Conservation (phyloP, 2,797 vertebrate genomes). For the Trematomus bernacchii region DNA sequence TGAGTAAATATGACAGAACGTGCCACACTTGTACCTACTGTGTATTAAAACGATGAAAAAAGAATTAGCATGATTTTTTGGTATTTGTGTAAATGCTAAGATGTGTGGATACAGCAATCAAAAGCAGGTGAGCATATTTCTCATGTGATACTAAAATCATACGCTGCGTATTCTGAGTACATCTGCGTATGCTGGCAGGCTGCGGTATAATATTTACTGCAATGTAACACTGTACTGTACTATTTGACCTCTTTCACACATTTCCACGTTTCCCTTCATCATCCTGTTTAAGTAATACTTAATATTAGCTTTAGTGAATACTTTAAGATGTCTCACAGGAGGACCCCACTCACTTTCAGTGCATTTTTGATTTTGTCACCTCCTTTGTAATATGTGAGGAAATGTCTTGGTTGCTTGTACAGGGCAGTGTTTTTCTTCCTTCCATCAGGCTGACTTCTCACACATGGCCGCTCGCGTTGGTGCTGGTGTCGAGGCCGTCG, state of each 20-base stretch:
- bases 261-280: constrained; percentile 25
- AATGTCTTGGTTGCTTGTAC: constrained; percentile 17
- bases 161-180: constrained; percentile 42
- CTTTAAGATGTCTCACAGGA: constrained; percentile 30
- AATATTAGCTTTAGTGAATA: constrained; percentile 29
- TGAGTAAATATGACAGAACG: constrained; percentile 73
- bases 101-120: constrained; percentile 49
- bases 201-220: constrained; percentile 35
- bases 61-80: constrained; percentile 61
- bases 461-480: constrained; percentile 79
- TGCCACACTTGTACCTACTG: constrained; percentile 68
- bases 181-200: constrained; percentile 42
- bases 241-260: constrained; percentile 9
- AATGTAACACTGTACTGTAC: constrained; percentile 27
- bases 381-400: constrained; percentile 24
- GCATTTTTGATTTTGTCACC: constrained; percentile 50
- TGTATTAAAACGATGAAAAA: constrained; percentile 65
- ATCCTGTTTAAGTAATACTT: constrained; percentile 35
- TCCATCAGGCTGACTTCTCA: constrained; percentile 65
- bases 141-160: constrained; percentile 44
- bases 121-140: constrained; percentile 55
- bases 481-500: constrained; percentile 85
- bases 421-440: constrained; percentile 32
- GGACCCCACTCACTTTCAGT: constrained; percentile 56
- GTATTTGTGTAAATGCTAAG: constrained; percentile 54